These are phyloP conservation scores for Caenorhabditis sinica DNA, from an alignment of 2,888 invertebrate species.

Conservation along the genomic window DNA sequence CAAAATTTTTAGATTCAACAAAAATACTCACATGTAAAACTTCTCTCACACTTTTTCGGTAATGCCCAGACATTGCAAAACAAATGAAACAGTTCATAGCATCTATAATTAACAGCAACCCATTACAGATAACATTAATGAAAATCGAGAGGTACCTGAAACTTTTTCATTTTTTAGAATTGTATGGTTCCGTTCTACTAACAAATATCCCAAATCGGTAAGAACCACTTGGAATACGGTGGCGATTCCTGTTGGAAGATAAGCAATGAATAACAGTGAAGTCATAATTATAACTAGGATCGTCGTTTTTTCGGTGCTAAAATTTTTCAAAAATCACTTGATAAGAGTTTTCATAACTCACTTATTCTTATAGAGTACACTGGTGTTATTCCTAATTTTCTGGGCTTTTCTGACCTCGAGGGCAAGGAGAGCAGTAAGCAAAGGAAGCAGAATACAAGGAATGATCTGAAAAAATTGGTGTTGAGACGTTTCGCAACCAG, in stretches of 20 bases:
- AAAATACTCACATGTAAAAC: no score
- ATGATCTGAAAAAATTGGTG: no score
- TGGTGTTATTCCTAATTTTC: not conserved
- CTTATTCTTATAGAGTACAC: conserved; percentile 12
- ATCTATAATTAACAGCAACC: no score
- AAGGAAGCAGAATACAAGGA: conserved; percentile 24
- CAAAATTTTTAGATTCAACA: no score
- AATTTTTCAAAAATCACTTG: not conserved
- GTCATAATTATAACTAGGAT: conserved; percentile 1
- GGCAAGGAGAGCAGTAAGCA: not conserved
- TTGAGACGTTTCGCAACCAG: no score
- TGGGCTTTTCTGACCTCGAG: conserved; percentile 10
- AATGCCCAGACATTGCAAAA: no score
- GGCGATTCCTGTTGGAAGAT: not conserved
- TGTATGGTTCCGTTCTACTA: no score
- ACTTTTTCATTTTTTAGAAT: no score
- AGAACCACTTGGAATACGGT: not conserved
- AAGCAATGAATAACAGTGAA: not conserved
- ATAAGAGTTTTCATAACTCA: not conserved
- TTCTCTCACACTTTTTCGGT: no score
- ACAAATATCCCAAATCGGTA: conserved; percentile 12
- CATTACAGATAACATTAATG: no score
- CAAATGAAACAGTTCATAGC: no score
- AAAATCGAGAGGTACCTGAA: no score
- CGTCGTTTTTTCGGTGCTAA: conserved; percentile 24